Base-by-base conservation (phyloP, 2,113 vertebrate genomes). In the Sylvilagus bachmani region DNA sequence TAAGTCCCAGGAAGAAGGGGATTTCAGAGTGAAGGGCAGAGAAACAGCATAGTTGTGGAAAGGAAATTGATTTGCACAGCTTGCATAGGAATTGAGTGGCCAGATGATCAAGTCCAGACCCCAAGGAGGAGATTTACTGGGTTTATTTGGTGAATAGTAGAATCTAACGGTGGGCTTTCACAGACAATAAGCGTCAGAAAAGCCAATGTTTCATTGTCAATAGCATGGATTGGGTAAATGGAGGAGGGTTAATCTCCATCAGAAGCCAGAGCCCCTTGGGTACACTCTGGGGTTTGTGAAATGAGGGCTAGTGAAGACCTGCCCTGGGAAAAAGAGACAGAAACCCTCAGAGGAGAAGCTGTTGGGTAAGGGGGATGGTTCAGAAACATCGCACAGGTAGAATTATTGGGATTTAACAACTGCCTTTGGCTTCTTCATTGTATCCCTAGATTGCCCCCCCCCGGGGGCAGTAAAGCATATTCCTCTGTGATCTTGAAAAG, bases 251-350 rank as follows among this genome's bases (percentile, higher is more conserved):
- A 5, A 51, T 67, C 22, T 38, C 36, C 22, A 22, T 10, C 36
- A 8, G 62, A 77, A 77, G 24, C n/a, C 71, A 44, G 31, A 67
- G 38, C 3, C 12, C 5, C 29, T 6, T 58, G 19, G 36, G 36
- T 25, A 0, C 51, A 1, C 13, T 33, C 36, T 19, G 36, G 36
- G 51, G 4, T 21, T 33, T 0, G 3, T 24, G 4, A 49, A n/a
- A 10, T 25, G 25, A 55, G 19, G 64, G 62, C 22, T 11, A 27
- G 38, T 36, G 7, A 55, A 49, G 29, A 33, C 7, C 12, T 36
- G 12, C 33, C 17, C 77, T 7, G 2, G 8, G 24, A 19, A 86
- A 49, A 27, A 6, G 10, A 24, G 33, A 77, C 53, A 74, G 7
- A 53, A 66, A 29, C 7, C n/a, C 64, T 53, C 27, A 6, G 86